These are phyloP conservation scores for Sebastes goodei DNA, from an alignment of 2,797 vertebrate genomes.

Conservation along the genomic window DNA sequence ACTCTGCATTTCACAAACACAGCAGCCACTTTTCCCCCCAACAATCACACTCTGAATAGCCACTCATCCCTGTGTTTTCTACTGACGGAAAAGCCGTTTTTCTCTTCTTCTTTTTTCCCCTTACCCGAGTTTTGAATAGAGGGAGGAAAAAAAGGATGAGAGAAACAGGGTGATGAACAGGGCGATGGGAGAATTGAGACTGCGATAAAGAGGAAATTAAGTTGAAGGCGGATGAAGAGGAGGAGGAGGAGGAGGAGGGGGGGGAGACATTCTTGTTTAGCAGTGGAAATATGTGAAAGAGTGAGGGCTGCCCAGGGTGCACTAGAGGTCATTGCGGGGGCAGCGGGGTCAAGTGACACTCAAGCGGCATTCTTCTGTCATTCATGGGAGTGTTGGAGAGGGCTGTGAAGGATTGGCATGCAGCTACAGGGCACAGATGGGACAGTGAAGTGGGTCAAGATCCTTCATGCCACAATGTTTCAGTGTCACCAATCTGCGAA, in stretches of 20 bases:
- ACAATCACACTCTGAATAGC: slow-evolving; percentile 51
- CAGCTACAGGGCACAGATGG: slow-evolving; percentile 40
- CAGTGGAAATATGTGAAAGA: slow-evolving; percentile 58
- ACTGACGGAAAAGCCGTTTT: slow-evolving; percentile 42
- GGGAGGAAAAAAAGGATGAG: slow-evolving; percentile 38
- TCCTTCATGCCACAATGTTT: slow-evolving; percentile 25
- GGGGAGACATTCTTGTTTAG: slow-evolving; percentile 47
- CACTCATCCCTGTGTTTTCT: slow-evolving; percentile 59
- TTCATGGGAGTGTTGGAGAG: slow-evolving; percentile 36
- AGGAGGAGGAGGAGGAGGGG: neutral
- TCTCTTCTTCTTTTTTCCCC: slow-evolving; percentile 8
- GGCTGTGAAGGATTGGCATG: slow-evolving; percentile 46
- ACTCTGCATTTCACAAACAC: slow-evolving; percentile 57
- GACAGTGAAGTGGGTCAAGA: slow-evolving; percentile 41
- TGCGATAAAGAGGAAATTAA: slow-evolving; percentile 47
- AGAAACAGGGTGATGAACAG: slow-evolving; percentile 33
- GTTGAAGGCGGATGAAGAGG: slow-evolving; percentile 40
- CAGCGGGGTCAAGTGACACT: slow-evolving; percentile 83
- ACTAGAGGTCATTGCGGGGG: slow-evolving; percentile 69
- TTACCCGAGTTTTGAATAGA: slow-evolving; percentile 68
- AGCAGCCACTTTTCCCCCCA: slow-evolving; percentile 12
- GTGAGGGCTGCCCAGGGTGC: slow-evolving; percentile 58
- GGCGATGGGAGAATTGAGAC: slow-evolving; percentile 46
- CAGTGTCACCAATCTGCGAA: neutral
- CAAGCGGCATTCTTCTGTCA: slow-evolving; percentile 70